phyloP scores from a whole-genome alignment of 2,797 vertebrate genomes.

The Cynopterus sphinx region DNA sequence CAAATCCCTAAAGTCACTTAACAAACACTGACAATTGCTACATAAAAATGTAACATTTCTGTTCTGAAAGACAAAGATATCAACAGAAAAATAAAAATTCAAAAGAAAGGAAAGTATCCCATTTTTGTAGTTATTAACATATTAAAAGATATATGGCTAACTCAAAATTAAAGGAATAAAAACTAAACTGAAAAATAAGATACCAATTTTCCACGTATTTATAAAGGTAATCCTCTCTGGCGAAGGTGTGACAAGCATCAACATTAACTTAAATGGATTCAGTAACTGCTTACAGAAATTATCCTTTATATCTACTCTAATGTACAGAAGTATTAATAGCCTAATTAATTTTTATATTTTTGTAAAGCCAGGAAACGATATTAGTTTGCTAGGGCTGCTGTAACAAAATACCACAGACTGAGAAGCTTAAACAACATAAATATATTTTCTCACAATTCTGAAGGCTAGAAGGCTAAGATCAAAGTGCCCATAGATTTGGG shows the following conservation, averaged over 20 bases:
- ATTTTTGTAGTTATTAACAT: background rate
- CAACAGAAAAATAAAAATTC: background rate
- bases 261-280: background rate
- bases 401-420: background rate
- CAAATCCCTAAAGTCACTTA: background rate
- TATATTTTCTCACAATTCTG: background rate
- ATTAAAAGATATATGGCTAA: background rate
- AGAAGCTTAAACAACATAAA: background rate
- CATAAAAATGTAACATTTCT: background rate
- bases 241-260: background rate
- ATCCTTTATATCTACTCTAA: background rate
- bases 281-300: background rate
- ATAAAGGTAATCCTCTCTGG: background rate
- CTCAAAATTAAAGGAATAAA: background rate
- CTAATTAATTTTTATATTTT: background rate
- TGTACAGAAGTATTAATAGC: background rate
- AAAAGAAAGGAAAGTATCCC: background rate
- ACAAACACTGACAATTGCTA: background rate
- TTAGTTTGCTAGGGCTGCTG: background rate
- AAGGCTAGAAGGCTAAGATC: background rate
- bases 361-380: background rate
- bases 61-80: background rate
- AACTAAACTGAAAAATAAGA: background rate
- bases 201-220: background rate
- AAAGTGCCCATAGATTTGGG: fast-evolving